These are phyloP conservation scores for Hemiprocne comata DNA, from an alignment of 2,113 vertebrate species.

Conservation along the genomic window DNA sequence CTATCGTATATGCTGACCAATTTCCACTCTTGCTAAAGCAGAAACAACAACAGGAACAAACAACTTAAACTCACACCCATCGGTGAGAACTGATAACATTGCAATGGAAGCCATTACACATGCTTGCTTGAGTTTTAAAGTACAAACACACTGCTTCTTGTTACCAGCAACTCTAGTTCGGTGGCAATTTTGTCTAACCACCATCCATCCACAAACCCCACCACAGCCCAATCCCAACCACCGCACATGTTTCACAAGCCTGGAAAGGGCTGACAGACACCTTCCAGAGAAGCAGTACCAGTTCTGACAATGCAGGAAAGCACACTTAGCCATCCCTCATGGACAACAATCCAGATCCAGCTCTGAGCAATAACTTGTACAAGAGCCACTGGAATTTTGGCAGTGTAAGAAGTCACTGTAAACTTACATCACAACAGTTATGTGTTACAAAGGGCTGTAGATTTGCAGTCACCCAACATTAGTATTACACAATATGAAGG, in stretches of 20 bases:
- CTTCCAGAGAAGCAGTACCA: background rate
- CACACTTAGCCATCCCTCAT: background rate
- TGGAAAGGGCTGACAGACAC: background rate
- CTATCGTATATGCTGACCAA: background rate
- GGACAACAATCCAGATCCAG: background rate
- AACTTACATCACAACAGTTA: background rate
- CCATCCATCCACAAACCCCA: background rate
- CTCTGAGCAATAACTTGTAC: background rate
- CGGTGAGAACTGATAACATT: background rate
- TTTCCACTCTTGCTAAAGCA: background rate
- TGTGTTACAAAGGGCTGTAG: background rate
- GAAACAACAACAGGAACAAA: background rate
- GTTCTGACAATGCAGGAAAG: background rate
- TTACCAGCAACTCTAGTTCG: background rate
- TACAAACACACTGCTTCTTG: background rate
- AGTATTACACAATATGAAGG: background rate
- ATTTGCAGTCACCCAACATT: background rate
- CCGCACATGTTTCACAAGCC: background rate
- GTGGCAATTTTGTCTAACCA: background rate
- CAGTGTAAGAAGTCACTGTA: background rate
- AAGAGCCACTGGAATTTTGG: background rate
- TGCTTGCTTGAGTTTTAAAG: background rate
- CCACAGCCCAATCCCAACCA: background rate
- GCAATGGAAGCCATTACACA: background rate
- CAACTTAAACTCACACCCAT: background rate